phyloP scores from a whole-genome alignment of 2,113 vertebrate genomes.

The Lanius ludovicianus region DNA sequence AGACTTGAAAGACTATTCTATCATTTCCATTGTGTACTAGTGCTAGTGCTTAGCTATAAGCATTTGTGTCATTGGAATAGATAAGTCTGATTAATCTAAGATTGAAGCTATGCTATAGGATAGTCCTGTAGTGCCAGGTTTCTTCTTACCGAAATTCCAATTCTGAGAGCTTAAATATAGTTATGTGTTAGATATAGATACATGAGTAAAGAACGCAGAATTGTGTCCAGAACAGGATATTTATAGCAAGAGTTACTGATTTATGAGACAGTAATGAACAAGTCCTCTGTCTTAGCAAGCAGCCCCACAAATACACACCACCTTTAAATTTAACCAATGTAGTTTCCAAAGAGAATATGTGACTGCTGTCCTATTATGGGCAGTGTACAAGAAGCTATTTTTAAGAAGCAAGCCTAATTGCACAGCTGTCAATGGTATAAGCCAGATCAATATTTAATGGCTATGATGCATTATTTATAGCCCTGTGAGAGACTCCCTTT shows the following conservation, averaged over 20 bases:
- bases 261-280: not conserved
- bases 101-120: not conserved
- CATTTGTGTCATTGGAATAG: not conserved
- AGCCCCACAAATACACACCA: not conserved
- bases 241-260: constrained; percentile 2
- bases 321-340: constrained; percentile 11
- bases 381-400: constrained; percentile 38
- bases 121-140: not conserved
- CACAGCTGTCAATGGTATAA: constrained; percentile 66
- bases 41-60: not conserved
- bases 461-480: constrained; percentile 77
- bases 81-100: not conserved
- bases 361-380: constrained; percentile 17
- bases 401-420: constrained; percentile 58
- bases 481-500: constrained; percentile 56
- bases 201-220: not conserved
- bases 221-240: not conserved
- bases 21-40: not conserved
- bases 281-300: not conserved
- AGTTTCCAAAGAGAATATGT: constrained; percentile 52
- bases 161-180: not conserved
- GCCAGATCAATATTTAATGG: constrained; percentile 78
- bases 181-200: not conserved
- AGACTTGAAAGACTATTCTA: not conserved
- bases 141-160: not conserved